Percentiles rank a stretch among this genome's conserved stretches.
These are phyloP conservation scores for Lutraria rhynchaena DNA, from an alignment of 1,140 invertebrate genomes.

Conservation along the genomic window DNA sequence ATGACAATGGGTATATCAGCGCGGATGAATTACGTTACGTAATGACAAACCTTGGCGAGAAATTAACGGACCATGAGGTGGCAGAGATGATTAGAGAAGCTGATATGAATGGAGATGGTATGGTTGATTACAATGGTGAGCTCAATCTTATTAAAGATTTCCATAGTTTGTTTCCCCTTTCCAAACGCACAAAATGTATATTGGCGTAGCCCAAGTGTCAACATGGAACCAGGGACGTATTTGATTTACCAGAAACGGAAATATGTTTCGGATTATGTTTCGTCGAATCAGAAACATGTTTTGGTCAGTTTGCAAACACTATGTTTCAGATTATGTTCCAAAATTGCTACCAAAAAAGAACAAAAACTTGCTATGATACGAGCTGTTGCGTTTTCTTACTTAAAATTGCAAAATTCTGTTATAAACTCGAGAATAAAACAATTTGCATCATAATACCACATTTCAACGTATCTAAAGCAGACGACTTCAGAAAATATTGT, in stretches of 20 bases:
- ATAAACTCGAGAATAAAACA: neutral
- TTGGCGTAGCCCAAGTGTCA: neutral
- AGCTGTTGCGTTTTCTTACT: neutral
- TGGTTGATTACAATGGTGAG: slow-evolving; percentile 62
- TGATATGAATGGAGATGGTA: slow-evolving; percentile 90
- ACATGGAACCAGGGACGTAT: neutral
- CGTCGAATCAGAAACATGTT: too few species aligned
- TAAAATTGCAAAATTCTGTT: too few species aligned
- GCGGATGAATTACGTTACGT: slow-evolving; percentile 83
- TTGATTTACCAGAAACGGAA: too few species aligned
- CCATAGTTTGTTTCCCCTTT: too few species aligned
- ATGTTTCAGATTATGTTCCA: too few species aligned
- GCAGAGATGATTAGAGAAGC: slow-evolving; percentile 96
- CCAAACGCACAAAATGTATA: neutral
- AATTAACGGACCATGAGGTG: slow-evolving; percentile 93
- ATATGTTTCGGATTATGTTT: too few species aligned
- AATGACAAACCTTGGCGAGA: slow-evolving; percentile 96
- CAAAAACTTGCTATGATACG: neutral
- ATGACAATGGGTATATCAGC: slow-evolving; percentile 91
- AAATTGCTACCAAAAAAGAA: neutral
- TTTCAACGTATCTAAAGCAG: too few species aligned
- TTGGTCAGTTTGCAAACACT: too few species aligned
- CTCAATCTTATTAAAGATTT: too few species aligned
- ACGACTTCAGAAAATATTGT: too few species aligned
- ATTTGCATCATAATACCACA: neutral